These are phyloP conservation scores for Nyctibius grandis DNA, from an alignment of 2,797 vertebrate genomes.

Conservation along the genomic window DNA sequence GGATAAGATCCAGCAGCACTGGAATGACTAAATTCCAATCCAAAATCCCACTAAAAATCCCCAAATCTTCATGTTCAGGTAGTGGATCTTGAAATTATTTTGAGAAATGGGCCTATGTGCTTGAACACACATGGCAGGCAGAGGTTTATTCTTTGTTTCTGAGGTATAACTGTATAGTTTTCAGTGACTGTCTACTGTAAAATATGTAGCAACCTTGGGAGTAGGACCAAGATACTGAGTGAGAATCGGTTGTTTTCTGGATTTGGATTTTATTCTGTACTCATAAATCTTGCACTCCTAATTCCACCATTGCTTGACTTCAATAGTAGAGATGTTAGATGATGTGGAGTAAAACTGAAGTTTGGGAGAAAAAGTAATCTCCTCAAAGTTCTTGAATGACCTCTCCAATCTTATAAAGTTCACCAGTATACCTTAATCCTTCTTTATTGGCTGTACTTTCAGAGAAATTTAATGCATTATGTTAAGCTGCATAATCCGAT, in stretches of 20 bases:
- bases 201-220: background rate
- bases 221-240: background rate
- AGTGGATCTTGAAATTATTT: background rate
- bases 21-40: background rate
- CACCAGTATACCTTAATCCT: background rate
- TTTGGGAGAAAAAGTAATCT: background rate
- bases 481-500: background rate
- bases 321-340: background rate
- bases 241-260: background rate
- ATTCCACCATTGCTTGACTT: background rate
- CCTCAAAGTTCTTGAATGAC: background rate
- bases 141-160: background rate
- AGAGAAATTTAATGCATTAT: background rate
- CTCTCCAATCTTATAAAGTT: background rate
- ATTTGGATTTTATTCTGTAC: background rate
- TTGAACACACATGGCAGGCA: background rate
- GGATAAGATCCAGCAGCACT: too few relatives aligned
- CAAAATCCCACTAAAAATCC: background rate
- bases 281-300: background rate
- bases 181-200: background rate
- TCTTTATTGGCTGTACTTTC: background rate
- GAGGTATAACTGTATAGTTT: background rate
- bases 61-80: background rate
- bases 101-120: background rate
- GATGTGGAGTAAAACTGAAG: background rate